Percentiles rank a stretch among this genome's conserved stretches.
These are phyloP conservation scores for Seriola rivoliana DNA, from an alignment of 2,113 vertebrate species.

Conservation along the genomic window DNA sequence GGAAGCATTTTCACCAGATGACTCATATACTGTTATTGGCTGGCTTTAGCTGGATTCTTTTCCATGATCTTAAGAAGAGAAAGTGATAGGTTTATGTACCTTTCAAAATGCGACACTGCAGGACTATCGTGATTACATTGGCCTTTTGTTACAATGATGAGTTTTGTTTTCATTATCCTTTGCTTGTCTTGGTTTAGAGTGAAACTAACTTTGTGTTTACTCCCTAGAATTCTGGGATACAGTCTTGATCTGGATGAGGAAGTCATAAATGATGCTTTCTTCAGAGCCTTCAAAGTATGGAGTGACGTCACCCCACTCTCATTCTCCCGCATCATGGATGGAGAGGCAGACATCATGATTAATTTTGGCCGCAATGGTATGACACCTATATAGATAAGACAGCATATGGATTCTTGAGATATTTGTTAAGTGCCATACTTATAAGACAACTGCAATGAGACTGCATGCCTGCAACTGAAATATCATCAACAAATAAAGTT, in stretches of 20 bases:
- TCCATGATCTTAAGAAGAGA: conserved; percentile 7
- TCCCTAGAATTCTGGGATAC: conserved; percentile 92
- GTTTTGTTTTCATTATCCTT: neutral
- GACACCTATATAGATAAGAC: neutral
- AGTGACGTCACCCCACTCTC: conserved; percentile 93
- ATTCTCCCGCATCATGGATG: conserved; percentile 91
- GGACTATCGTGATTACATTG: neutral
- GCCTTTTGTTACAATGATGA: neutral
- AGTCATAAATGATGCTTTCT: conserved; percentile 95
- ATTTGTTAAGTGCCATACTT: neutral
- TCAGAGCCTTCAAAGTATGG: conserved; percentile 97
- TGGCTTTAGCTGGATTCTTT: conserved; percentile 6
- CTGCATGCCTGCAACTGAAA: neutral
- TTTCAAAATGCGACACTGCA: neutral
- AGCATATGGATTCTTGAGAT: neutral
- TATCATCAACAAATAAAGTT: neutral
- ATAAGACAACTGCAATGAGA: neutral
- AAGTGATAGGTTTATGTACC: neutral
- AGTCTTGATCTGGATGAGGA: conserved; percentile 93
- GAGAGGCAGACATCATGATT: conserved; percentile 99
- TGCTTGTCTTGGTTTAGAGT: neutral
- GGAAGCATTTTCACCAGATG: conserved; percentile 44
- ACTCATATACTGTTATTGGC: conserved; percentile 47
- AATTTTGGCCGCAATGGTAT: conserved; percentile 99
- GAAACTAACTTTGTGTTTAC: conserved; percentile 12